Evolutionary conservation across 2,888 invertebrate species (phyloP).

Genomic region (Gastracanthus pulcherrimus): DNA sequence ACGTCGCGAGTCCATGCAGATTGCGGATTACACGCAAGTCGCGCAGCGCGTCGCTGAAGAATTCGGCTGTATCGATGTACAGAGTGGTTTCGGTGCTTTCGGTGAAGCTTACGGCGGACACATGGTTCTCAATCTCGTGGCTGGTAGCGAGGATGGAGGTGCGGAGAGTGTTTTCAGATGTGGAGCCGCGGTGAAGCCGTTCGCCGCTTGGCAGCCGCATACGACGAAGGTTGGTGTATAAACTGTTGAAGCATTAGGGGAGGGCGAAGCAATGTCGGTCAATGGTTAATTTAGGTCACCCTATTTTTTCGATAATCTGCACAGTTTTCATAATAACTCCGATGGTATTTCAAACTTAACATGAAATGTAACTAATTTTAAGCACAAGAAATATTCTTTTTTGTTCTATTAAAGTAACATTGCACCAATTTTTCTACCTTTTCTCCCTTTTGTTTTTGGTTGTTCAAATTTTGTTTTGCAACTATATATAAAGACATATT

Average conservation of each 20-base stretch:
- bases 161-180: conserved; percentile 26
- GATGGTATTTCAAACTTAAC: too few species aligned
- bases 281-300: too few species aligned
- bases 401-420: too few species aligned
- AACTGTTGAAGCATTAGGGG: too few species aligned
- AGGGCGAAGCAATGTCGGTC: too few species aligned
- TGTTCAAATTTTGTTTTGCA: not conserved
- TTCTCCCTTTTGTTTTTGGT: too few species aligned
- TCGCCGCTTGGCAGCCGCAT: conserved; percentile 42
- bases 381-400: too few species aligned
- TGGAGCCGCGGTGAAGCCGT: conserved; percentile 39
- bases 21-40: conserved; percentile 28
- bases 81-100: conserved; percentile 13
- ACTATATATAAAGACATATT: not conserved
- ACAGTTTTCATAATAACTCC: too few species aligned
- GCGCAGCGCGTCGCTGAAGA: not conserved
- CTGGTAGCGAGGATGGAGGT: not conserved
- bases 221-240: conserved; percentile 19
- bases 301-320: too few species aligned
- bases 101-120: conserved; percentile 52
- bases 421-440: too few species aligned
- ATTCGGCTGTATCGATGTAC: conserved; percentile 22
- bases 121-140: conserved; percentile 35
- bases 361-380: too few species aligned
- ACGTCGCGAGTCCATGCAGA: conserved; percentile 11